Base-by-base conservation (phyloP, 2,797 vertebrate species). In the Gallinago nigripennis region DNA sequence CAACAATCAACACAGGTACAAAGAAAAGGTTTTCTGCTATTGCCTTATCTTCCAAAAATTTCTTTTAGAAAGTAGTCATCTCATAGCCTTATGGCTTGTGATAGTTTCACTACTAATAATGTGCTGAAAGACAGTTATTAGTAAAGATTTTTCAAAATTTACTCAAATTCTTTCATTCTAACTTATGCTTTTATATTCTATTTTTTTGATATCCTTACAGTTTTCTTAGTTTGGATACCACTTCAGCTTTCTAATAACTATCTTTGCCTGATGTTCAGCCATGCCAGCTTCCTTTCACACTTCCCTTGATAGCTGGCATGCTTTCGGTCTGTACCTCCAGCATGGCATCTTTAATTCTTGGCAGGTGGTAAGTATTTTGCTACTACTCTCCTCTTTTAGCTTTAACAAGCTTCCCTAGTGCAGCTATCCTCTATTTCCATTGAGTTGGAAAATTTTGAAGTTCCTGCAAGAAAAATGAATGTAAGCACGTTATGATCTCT, bases 11-110 rank as follows among this genome's bases (percentile, higher is more conserved):
- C 30, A 57, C 5, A 31, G 12, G 56, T 5, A 2, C 24, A 61
- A 72, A 64, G 18, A 35, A 50, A 66, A 43, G 11, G 7, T 43
- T 39, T 65, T 51, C 53, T 71, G 33, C 51, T 54, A 35, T 8
- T 1, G 0, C 14, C n/a, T 48, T 33, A 14, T 10, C 21, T 79
- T 35, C 37, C 30, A 6, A 51, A 79, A 35, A 28, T 33, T 45
- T 58, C 19, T 60, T 50, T 65, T 24, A 25, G 12, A 18, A 45
- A 71, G 46, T 3, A 5, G 39, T 66, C n/a, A 19, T 16, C 24
- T 16, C 4, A 0, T 9, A 13, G 33, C 37, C 16, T 14, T 48
- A 2, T 0, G 1, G 37, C 24, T 75, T 43, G 12, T 23, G 16
- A 8, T 21, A 66, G 43, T 15, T 65, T 65, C 33, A 12, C 21